Conservation (phyloP, 2,888 invertebrate species). For the Epistrophella euchroma region DNA sequence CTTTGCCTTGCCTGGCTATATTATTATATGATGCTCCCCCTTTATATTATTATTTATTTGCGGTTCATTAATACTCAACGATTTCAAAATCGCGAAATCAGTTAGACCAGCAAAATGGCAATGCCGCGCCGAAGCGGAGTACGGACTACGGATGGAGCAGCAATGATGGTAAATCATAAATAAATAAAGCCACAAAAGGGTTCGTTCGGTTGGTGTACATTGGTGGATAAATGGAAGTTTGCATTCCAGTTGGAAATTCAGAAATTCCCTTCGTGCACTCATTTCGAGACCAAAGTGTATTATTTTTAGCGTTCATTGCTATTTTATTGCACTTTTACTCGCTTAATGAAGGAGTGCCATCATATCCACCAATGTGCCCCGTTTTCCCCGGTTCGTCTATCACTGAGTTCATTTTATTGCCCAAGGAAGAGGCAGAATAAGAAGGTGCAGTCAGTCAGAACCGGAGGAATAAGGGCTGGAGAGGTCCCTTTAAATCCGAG, state of each 20-base stretch:
- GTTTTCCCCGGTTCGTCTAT: too few species aligned
- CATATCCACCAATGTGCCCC: not conserved
- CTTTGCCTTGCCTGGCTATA: not conserved
- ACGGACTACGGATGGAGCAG: not conserved
- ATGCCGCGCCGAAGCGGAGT: not conserved
- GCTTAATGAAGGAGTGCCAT: conserved; percentile 64
- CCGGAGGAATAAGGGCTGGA: not conserved
- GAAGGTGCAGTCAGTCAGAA: not conserved
- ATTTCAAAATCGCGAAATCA: conserved; percentile 73
- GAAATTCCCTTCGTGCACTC: conserved; percentile 37
- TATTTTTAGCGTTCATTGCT: conserved; percentile 68
- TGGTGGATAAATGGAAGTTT: conserved; percentile 10
- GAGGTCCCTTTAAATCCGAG: conserved; percentile 63
- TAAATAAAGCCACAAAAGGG: conserved; percentile 65
- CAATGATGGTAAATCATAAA: conserved; percentile 57
- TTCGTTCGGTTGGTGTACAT: conserved; percentile 19
- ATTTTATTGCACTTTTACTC: conserved; percentile 71
- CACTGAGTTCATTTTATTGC: conserved; percentile 41
- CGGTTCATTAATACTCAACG: conserved; percentile 73
- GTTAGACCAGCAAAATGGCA: conserved; percentile 50
- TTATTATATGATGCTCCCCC: conserved; percentile 6
- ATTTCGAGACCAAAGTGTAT: conserved; percentile 44
- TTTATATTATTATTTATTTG: conserved; percentile 68
- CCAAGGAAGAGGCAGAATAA: conserved; percentile 9
- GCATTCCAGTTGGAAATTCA: conserved; percentile 45